Evolutionary conservation across 2,888 invertebrate genomes (phyloP).

Genomic region (Gari tellinella): DNA sequence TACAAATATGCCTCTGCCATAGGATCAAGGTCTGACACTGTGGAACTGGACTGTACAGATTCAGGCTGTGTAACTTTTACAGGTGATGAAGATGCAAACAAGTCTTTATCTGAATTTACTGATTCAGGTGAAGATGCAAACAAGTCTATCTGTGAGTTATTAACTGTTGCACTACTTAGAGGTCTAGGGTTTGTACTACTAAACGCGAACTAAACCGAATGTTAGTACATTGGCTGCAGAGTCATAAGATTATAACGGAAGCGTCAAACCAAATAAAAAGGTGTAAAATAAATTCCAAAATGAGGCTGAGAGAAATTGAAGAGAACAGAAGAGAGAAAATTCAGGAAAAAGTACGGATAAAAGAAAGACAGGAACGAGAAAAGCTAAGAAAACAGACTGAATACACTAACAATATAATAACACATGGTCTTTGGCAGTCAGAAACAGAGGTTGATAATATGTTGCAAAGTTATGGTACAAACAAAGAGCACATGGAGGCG

Average conservation of each 20-base stretch:
- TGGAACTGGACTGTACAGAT: no score
- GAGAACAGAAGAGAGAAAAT: constrained; percentile 13
- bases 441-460: constrained; percentile 37
- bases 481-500: constrained; percentile 22
- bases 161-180: no score
- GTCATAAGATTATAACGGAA: constrained; percentile 18
- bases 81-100: no score
- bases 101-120: no score
- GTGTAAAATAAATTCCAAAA: constrained; percentile 27
- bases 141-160: no score
- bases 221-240: no score
- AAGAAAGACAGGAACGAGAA: constrained; percentile 21
- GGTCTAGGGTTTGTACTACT: no score
- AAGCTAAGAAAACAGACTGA: constrained; percentile 25
- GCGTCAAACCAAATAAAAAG: constrained; percentile 36
- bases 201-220: no score
- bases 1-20: no score
- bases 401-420: constrained; percentile 30
- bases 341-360: constrained; percentile 29
- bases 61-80: no score
- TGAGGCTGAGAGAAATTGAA: constrained; percentile 22
- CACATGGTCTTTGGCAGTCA: constrained; percentile 35
- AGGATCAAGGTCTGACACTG: no score
- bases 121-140: no score
- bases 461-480: constrained; percentile 22